Conservation (phyloP, 2,113 vertebrate species). For the Pterophyllum scalare region DNA sequence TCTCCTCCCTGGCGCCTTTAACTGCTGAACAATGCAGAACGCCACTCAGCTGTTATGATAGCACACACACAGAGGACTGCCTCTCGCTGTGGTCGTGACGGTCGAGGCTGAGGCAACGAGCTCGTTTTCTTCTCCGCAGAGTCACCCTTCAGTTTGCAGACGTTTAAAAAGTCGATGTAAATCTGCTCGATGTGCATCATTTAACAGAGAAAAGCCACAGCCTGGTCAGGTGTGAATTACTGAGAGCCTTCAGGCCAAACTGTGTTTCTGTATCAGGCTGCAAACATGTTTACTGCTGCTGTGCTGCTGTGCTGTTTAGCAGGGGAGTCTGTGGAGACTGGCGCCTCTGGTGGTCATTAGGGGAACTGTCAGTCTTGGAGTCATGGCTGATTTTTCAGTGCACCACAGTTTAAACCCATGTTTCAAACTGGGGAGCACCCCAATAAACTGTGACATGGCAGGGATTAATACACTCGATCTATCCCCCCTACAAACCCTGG, state of each 20-base stretch:
- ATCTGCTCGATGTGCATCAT: accelerated
- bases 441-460: background rate
- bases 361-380: background rate
- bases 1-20: background rate
- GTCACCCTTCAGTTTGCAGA: background rate
- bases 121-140: background rate
- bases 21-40: background rate
- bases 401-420: too few species aligned
- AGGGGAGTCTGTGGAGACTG: too few species aligned
- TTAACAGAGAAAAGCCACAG: background rate
- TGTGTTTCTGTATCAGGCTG: background rate
- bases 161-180: background rate
- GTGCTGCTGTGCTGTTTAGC: background rate
- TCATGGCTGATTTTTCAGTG: background rate
- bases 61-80: background rate
- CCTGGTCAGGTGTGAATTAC: background rate
- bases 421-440: background rate
- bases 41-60: background rate
- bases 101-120: too few species aligned
- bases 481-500: too few species aligned
- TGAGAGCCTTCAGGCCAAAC: background rate
- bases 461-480: too few species aligned
- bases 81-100: too few species aligned
- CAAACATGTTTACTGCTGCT: accelerated
- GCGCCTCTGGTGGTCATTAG: background rate